Evolutionary conservation across 1,140 invertebrate genomes (phyloP).

Genomic region (Caenorhabditis latens): DNA sequence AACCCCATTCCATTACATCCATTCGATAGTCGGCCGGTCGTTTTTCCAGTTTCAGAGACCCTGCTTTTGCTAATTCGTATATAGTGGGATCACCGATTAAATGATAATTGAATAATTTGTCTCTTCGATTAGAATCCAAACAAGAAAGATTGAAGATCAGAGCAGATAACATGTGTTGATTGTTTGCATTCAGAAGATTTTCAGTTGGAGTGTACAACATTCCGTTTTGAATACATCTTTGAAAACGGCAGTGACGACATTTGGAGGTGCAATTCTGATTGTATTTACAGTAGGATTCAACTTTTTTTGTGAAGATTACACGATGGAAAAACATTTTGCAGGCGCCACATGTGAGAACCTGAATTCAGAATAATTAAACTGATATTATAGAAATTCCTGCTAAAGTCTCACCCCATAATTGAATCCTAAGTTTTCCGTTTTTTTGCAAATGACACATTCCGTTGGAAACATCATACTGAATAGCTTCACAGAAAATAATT

Average conservation of each 20-base stretch:
- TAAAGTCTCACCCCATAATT: no score
- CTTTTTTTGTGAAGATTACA: background rate
- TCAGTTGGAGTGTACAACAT: background rate
- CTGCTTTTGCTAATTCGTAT: background rate
- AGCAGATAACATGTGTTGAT: background rate
- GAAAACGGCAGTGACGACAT: background rate
- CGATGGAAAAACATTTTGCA: conserved; percentile 14
- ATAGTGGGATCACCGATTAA: background rate
- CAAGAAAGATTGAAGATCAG: background rate
- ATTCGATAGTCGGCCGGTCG: background rate
- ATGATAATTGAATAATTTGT: background rate
- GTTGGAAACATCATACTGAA: no score
- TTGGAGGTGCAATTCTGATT: background rate
- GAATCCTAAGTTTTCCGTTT: no score
- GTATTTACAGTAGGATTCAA: background rate
- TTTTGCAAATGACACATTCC: no score
- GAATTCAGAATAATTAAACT: background rate
- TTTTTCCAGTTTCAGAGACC: background rate
- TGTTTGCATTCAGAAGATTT: background rate
- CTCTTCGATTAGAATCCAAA: background rate
- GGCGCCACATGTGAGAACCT: background rate
- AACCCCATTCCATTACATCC: background rate
- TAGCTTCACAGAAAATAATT: no score
- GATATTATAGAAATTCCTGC: background rate
- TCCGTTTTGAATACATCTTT: background rate